Base-by-base conservation (phyloP, 2,797 vertebrate genomes). In the Orientallactaga sibirica region DNA sequence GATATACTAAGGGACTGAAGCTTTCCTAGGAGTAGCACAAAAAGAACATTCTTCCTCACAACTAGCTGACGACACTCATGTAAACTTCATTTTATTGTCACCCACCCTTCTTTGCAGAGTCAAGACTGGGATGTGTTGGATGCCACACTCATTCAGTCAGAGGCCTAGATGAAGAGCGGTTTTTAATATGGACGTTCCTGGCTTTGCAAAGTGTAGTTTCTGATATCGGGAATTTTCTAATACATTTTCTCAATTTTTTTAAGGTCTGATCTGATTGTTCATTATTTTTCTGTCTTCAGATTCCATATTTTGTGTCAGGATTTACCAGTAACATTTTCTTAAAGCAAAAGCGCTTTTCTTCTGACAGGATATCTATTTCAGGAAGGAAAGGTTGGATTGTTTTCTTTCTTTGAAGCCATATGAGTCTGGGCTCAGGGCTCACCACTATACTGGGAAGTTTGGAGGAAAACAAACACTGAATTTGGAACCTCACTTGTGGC, bases 21-120 rank as follows among this genome's bases (percentile, higher is more conserved):
- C 41, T 88, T 64, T 68, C 66, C 70, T 29, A 41, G 37, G 16
- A 41, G 33, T 1, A 33, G 61, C 25, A 29, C 8, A 43, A 25
- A 68, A 12, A 22, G 6, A 27, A 77, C 94, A 62, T 7, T 88
- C 95, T 96, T 95, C 91, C 52, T 86, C 12, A 12, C 75, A 67
- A 95, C 90, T 90, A 7, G 92, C 89, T 87, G 68, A 95, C 89
- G 68, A 95, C 89, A 96, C 89, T 66, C 92, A 96, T 95, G 96
- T 89, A 84, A 86, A 91, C 75, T 78, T 94, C 79, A 58, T 88
- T 96, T 96, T 86, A 96, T 29, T 86, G 90, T 74, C 77, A 93
- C 52, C 86, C 67, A 87, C 90, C 78, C 58, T 96, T 90, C 92
- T 96, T 93, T 96, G 91, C 81, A 66, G 83, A 91, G 79, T 87